Evolutionary conservation across 2,797 vertebrate genomes (phyloP), one percentile per base, ranked within the genome.

Genomic region (Sorex maritimensis): DNA sequence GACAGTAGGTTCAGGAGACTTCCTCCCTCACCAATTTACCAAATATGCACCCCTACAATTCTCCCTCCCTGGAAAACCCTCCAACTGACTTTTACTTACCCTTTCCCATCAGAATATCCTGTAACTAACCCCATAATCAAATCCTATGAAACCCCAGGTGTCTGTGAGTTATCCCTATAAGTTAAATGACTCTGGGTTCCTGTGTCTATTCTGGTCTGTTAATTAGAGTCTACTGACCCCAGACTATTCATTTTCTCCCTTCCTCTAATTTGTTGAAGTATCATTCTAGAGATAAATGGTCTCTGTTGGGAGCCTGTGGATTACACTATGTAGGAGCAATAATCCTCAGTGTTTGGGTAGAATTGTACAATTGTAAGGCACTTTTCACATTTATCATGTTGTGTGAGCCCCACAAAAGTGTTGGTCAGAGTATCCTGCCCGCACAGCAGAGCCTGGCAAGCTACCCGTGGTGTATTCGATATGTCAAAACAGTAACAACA

Each of bases 171-270:
- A 72, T 8, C 58, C 46, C 8, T 72, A 3, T 65, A 92, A 81
- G 46, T 74, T 71, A 93, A 94, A 91, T 75, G 52, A 89, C 69
- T 73, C 65, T 28, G 30, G 74, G 38, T 52, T 75, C 78, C 71
- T 8, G 8, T 3, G 10, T 86, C 82, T 88, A 19, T 72, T 61
- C 77, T 38, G n/a, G 28, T 30, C 49, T 78, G 26, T 73, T 95
- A 83, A 94, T 24, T 93, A 67, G 71, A 82, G 49, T 71, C 88
- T 44, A 24, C 77, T 78, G 79, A 81, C 77, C 77, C 61, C 72
- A 86, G 80, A 71, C 13, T 79, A 93, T 91, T 92, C 61, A 73
- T 89, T 94, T 91, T 72, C 78, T 88, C 58, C 46, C 61, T 86
- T 67, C 12, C 86, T 46, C 28, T 92, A 92, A 86, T 93, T 88